Percentiles rank a stretch among this genome's conserved stretches.
phyloP scores from a whole-genome alignment of 2,113 vertebrate genomes.

The Pseudorectes ferrugineus region DNA sequence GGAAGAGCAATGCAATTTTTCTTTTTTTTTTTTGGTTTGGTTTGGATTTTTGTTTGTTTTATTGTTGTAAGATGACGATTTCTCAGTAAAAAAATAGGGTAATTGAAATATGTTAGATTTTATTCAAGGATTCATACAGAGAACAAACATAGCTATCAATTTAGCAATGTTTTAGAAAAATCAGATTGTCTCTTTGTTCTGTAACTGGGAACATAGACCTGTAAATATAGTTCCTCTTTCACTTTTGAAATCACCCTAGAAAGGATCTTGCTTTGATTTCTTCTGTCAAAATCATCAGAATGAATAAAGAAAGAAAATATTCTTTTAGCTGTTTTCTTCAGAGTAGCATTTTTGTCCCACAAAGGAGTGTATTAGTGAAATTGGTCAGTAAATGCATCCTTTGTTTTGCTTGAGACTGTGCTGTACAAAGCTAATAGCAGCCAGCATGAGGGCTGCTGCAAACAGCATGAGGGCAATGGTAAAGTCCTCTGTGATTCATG shows the following conservation, averaged over 20 bases:
- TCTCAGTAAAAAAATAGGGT: neutral
- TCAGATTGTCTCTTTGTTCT: neutral
- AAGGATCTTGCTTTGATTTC: neutral
- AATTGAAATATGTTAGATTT: neutral
- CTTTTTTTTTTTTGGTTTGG: neutral
- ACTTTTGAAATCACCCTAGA: neutral
- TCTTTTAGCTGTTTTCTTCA: neutral
- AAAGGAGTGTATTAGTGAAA: neutral
- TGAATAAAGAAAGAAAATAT: neutral
- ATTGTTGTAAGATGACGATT: neutral
- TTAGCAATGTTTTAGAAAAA: neutral
- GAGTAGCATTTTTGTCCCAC: neutral
- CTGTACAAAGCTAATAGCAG: neutral
- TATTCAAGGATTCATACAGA: neutral
- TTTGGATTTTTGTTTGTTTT: neutral
- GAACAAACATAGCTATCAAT: neutral
- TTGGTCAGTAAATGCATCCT: neutral
- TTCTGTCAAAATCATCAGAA: neutral
- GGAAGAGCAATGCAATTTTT: fast-evolving
- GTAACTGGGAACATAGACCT: neutral
- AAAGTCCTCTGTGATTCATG: neutral
- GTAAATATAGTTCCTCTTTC: neutral
- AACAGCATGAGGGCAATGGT: neutral
- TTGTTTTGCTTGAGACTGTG: neutral
- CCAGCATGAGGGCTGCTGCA: neutral